Evolutionary conservation across 1,140 invertebrate species (phyloP).

Genomic region (Arion vulgaris): DNA sequence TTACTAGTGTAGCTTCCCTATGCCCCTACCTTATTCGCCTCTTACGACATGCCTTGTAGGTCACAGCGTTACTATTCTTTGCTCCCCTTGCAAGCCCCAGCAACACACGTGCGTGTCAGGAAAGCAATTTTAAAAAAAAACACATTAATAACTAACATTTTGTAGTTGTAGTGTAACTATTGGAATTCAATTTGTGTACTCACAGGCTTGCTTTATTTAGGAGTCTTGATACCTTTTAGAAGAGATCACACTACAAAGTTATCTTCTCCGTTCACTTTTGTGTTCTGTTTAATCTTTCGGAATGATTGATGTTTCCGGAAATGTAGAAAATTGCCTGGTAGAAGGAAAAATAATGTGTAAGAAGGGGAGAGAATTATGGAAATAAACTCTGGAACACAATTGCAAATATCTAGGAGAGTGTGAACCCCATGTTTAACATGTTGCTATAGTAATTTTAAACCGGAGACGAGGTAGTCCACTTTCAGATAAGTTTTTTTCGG

Average conservation of each 20-base stretch:
- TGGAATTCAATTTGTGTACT: background rate
- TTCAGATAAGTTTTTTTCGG: too few species aligned
- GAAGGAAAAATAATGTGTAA: background rate
- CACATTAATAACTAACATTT: too few species aligned
- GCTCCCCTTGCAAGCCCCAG: too few species aligned
- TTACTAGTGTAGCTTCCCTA: too few species aligned
- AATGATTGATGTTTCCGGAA: background rate
- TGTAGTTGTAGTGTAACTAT: background rate
- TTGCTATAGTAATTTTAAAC: too few species aligned
- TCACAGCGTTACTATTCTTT: too few species aligned
- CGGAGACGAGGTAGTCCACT: too few species aligned
- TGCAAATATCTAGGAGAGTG: background rate
- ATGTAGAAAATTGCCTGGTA: background rate
- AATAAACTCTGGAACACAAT: background rate
- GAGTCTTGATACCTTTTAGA: background rate
- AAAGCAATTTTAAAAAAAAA: too few species aligned
- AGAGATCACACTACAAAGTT: background rate
- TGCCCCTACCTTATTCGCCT: too few species aligned
- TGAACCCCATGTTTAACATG: too few species aligned
- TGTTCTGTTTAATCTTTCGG: background rate
- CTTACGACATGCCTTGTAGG: too few species aligned
- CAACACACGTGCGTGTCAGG: too few species aligned
- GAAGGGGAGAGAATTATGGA: background rate
- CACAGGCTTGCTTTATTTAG: background rate
- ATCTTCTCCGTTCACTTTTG: background rate